Evolutionary conservation across 1,140 invertebrate species (phyloP).

Genomic region (Anoplolepis gracilipes): DNA sequence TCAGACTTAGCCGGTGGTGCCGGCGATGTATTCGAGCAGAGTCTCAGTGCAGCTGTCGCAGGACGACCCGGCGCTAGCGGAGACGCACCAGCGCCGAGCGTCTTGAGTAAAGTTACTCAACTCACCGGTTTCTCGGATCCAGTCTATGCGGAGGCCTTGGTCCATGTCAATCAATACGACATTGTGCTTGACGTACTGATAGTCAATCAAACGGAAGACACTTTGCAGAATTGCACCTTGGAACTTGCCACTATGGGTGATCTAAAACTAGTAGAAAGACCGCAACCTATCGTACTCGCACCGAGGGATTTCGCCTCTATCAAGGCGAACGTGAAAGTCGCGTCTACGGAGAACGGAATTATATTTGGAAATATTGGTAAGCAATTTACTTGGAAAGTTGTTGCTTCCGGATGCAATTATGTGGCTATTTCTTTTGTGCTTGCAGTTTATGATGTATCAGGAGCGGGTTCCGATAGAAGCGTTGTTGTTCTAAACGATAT

Average conservation of each 20-base stretch:
- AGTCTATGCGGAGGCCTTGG: constrained; percentile 99
- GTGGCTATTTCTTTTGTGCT: constrained; percentile 39
- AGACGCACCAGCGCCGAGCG: constrained; percentile 87
- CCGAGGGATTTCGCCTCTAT: constrained; percentile 99
- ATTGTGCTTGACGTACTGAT: constrained; percentile 98
- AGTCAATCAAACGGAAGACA: constrained; percentile 99
- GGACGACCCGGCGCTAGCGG: constrained; percentile 87
- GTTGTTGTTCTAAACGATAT: constrained; percentile 99
- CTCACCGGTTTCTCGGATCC: constrained; percentile 99
- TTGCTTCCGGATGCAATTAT: background rate
- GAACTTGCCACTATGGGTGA: constrained; percentile 99
- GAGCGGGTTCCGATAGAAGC: constrained; percentile 97
- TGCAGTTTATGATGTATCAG: constrained; percentile 97
- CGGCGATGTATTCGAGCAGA: constrained; percentile 98
- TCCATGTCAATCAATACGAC: constrained; percentile 99
- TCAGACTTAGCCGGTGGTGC: constrained; percentile 90
- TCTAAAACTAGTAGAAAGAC: constrained; percentile 98
- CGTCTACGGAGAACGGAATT: constrained; percentile 99
- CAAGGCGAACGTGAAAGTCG: constrained; percentile 97
- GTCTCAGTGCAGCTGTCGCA: constrained; percentile 95
- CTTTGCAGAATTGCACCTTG: constrained; percentile 98
- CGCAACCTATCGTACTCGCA: constrained; percentile 97
- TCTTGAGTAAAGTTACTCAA: constrained; percentile 97
- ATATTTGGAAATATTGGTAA: constrained; percentile 99
- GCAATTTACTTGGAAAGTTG: background rate